These are phyloP conservation scores for Mamestra configurata DNA, from an alignment of 1,140 invertebrate genomes.

Conservation along the genomic window DNA sequence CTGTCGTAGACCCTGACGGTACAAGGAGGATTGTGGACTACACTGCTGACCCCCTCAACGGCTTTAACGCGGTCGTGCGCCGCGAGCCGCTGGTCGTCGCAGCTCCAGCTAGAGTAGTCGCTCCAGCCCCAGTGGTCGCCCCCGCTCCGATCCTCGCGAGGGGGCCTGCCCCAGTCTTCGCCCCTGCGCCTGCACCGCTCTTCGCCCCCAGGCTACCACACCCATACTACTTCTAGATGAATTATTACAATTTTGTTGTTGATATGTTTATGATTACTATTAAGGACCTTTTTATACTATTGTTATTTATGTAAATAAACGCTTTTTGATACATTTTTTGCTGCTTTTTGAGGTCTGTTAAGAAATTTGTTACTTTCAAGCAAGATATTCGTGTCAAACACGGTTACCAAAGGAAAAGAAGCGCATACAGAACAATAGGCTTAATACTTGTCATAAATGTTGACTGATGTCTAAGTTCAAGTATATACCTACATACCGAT, in stretches of 20 bases:
- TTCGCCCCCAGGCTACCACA: conserved; percentile 70
- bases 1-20: conserved; percentile 89
- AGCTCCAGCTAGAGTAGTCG: conserved; percentile 71
- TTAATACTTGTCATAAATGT: too few relatives aligned
- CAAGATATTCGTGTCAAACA: too few relatives aligned
- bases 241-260: conserved; percentile 86
- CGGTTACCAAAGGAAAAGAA: too few relatives aligned
- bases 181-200: conserved; percentile 55
- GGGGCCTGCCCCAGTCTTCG: conserved; percentile 50
- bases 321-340: conserved; percentile 54
- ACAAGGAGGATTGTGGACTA: conserved; percentile 89
- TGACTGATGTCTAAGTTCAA: too few relatives aligned
- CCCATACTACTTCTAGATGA: conserved; percentile 81
- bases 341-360: background rate
- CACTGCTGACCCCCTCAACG: conserved; percentile 89
- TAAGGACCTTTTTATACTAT: conserved; percentile 74
- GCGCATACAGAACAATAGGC: too few relatives aligned
- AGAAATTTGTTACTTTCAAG: background rate
- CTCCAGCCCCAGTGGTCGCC: conserved; percentile 68
- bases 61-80: conserved; percentile 90
- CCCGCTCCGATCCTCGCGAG: conserved; percentile 61
- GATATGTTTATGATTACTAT: conserved; percentile 65
- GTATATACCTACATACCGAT: too few relatives aligned
- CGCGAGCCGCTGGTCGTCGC: conserved; percentile 78
- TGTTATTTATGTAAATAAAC: conserved; percentile 85